These are phyloP conservation scores for Cinara cedri DNA, from an alignment of 2,888 invertebrate genomes.

Conservation along the genomic window DNA sequence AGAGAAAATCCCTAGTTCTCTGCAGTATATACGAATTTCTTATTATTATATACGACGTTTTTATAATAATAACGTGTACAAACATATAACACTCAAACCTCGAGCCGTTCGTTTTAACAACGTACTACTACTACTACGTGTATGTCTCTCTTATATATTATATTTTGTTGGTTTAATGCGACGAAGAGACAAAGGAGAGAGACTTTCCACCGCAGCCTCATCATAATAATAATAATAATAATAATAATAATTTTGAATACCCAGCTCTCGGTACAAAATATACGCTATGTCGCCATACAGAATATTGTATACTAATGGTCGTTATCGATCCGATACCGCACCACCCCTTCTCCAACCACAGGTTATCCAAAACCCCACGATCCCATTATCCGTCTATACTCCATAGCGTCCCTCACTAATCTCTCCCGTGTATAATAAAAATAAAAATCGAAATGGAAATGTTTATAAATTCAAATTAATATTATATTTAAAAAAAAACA, in stretches of 20 bases:
- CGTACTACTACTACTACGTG: too few species aligned
- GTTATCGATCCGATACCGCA: slow-evolving; percentile 26
- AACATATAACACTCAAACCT: too few species aligned
- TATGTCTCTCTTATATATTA: too few species aligned
- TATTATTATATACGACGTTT: too few species aligned
- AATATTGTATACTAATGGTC: background rate
- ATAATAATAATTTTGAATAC: background rate
- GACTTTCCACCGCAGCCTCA: background rate
- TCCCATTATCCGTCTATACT: background rate
- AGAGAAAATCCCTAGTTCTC: too few species aligned
- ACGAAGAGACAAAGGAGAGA: background rate
- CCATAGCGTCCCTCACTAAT: background rate
- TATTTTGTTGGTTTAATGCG: background rate
- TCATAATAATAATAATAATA: slow-evolving; percentile 3
- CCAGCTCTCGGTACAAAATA: too few species aligned
- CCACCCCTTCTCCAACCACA: background rate
- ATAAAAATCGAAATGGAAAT: background rate
- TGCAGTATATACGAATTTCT: too few species aligned
- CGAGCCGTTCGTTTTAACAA: too few species aligned
- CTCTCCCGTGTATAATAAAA: background rate
- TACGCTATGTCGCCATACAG: too few species aligned
- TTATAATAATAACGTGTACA: too few species aligned
- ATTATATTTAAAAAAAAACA: too few species aligned
- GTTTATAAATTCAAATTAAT: too few species aligned
- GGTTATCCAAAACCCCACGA: slow-evolving; percentile 5